phyloP scores from a whole-genome alignment of 2,888 invertebrate species.

The Synergus japonicus region DNA sequence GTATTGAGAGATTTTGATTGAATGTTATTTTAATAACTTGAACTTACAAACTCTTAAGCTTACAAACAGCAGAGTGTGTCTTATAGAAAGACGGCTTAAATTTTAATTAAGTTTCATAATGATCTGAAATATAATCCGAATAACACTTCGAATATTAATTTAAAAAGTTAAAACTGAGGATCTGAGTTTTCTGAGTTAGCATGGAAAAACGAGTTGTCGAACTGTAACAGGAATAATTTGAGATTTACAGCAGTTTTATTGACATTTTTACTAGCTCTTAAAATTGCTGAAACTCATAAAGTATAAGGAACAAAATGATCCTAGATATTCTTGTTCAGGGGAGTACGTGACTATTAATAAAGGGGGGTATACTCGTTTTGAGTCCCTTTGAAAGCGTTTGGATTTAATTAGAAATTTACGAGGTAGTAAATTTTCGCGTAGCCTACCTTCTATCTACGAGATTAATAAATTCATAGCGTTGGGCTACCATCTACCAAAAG shows the following conservation, averaged over 20 bases:
- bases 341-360: conserved; percentile 28
- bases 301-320: conserved; percentile 8
- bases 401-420: conserved; percentile 39
- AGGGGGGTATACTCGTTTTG: conserved; percentile 13
- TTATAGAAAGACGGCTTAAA: no score
- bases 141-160: no score
- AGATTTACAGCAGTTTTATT: not conserved
- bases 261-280: not conserved
- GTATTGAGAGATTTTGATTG: no score
- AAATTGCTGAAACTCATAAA: conserved; percentile 9
- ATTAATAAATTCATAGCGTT: conserved; percentile 34
- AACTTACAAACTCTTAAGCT: no score
- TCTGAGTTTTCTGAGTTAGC: not conserved
- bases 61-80: no score
- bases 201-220: not conserved
- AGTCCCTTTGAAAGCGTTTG: conserved; percentile 31
- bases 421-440: conserved; percentile 28
- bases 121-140: no score
- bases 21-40: no score
- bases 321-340: conserved; percentile 7
- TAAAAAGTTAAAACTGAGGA: no score
- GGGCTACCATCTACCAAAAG: conserved; percentile 30
- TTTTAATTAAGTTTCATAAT: no score
- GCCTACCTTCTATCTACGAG: conserved; percentile 24
- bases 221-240: not conserved